Base-by-base conservation (phyloP, 2,113 vertebrate genomes). In the Salvelinus alpinus region DNA sequence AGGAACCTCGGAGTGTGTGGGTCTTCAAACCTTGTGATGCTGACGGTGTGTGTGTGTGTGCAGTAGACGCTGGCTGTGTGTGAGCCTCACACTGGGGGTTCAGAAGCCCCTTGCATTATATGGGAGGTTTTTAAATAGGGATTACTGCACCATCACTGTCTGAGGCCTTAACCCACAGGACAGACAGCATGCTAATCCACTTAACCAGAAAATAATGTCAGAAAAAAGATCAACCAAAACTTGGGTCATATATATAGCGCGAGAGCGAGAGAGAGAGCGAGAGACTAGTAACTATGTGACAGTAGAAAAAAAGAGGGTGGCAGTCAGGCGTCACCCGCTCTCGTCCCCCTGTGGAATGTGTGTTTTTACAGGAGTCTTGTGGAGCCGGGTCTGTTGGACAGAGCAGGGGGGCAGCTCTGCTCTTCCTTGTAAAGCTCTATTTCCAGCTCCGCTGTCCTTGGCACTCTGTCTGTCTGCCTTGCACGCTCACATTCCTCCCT, bases 401-500 rank as follows among this genome's bases (percentile, higher is more conserved):
- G 38, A 44, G 16, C 14, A 54, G 3, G 16, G 47, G 12, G 25
- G 13, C 27, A 14, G 25, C 27, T 34, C 71, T 57, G 18, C 48
- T 77, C 22, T 38, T 80, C 57, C 16, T 80, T 22, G 11, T 72
- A 65, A 62, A 62, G 70, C 80, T 72, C 72, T 44, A 7, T 57
- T 60, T 71, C 48, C 34, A 75, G 60, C 60, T 82, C 22, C 73
- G 60, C 27, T 34, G 59, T 48, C 25, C 71, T 77, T 48, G 57
- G 7, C 38, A 20, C 59, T 71, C 34, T 57, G 48, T 73, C 18
- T 62, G 2, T 73, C 27, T 73, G 3, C 67, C 64, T 69, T 18
- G 64, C 29, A 27, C 18, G 5, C 6, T 59, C 13, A 31, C 71
- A 71, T 84, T 83, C 71, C 75, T 77, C 16, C 24, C 76, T 77